Conservation (phyloP, 2,888 invertebrate genomes). For the Chouioia cunea region DNA sequence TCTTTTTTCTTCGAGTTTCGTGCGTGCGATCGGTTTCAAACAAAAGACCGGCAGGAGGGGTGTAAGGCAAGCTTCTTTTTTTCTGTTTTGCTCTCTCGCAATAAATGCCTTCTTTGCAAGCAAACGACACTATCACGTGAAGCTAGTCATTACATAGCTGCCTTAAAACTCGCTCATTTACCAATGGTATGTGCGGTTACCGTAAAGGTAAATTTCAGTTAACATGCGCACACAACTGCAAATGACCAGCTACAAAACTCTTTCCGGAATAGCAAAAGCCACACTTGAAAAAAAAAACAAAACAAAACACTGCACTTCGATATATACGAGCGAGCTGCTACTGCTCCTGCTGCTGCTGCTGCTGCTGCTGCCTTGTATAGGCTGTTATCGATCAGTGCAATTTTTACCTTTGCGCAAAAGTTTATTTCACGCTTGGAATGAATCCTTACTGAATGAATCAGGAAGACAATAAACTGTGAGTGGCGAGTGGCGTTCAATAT, state of each 20-base stretch:
- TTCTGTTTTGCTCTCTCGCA: no score
- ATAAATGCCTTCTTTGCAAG: no score
- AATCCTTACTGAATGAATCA: no score
- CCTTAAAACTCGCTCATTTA: slow-evolving; percentile 31
- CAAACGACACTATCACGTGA: slow-evolving; percentile 1
- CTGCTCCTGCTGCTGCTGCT: no score
- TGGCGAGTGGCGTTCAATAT: no score
- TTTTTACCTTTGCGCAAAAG: no score
- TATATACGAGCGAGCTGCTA: neutral
- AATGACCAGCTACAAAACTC: slow-evolving; percentile 16
- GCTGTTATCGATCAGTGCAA: no score
- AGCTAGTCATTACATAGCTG: slow-evolving; percentile 21
- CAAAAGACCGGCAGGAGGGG: neutral
- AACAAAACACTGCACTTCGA: neutral
- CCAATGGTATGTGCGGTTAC: slow-evolving; percentile 7
- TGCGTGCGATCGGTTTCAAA: neutral
- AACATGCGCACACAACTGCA: slow-evolving; percentile 9
- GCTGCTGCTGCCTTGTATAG: no score
- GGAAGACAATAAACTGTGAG: no score
- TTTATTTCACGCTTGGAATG: no score
- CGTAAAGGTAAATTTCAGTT: slow-evolving; percentile 26
- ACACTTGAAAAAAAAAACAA: no score
- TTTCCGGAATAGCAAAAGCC: neutral
- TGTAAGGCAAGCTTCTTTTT: no score
- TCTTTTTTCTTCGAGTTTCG: neutral